A percentile compares a stretch with the other conserved stretches of the same genome.
Evolutionary conservation across 92 coral and sea anemone genomes (phyloP).

Genomic region (Diadumene lineata): DNA sequence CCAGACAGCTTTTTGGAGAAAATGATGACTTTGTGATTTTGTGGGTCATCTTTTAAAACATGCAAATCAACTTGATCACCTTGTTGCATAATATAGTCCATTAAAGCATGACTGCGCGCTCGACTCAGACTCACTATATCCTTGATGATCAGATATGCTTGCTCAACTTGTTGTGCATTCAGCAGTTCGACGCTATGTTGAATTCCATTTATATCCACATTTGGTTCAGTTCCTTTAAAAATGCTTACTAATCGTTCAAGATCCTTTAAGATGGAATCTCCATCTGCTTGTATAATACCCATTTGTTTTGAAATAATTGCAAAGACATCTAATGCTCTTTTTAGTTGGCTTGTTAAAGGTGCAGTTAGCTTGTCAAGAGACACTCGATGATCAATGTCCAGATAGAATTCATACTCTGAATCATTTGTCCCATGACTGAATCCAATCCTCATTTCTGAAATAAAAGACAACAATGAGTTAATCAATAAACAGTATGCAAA

Average conservation of each 20-base stretch:
- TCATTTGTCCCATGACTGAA: slow-evolving; percentile 81
- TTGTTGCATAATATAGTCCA: slow-evolving; percentile 87
- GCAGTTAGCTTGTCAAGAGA: slow-evolving; percentile 76
- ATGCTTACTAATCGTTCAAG: slow-evolving; percentile 62
- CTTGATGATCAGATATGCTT: slow-evolving; percentile 86
- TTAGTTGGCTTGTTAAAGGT: slow-evolving; percentile 60
- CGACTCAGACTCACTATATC: slow-evolving; percentile 64
- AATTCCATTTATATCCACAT: slow-evolving; percentile 67
- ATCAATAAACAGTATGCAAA: too few species aligned
- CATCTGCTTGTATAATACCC: slow-evolving; percentile 67
- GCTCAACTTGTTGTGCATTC: slow-evolving; percentile 88
- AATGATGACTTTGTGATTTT: slow-evolving; percentile 81
- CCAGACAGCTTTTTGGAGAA: slow-evolving; percentile 76
- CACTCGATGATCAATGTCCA: slow-evolving; percentile 80
- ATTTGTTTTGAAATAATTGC: slow-evolving; percentile 70
- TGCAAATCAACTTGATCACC: slow-evolving; percentile 92
- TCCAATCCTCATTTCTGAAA: slow-evolving; percentile 87
- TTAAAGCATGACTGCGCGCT: slow-evolving; percentile 71
- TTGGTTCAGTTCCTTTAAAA: slow-evolving; percentile 58
- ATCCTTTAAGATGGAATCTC: slow-evolving; percentile 69
- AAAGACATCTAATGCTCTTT: slow-evolving; percentile 76
- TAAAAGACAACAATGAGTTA: too few species aligned
- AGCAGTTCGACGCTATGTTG: slow-evolving; percentile 76
- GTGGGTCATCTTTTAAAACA: slow-evolving; percentile 72
- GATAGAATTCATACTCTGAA: slow-evolving; percentile 85